Evolutionary conservation across 2,113 vertebrate genomes (phyloP), one percentile per base, ranked within the genome.

Genomic region (Chunga burmeisteri): DNA sequence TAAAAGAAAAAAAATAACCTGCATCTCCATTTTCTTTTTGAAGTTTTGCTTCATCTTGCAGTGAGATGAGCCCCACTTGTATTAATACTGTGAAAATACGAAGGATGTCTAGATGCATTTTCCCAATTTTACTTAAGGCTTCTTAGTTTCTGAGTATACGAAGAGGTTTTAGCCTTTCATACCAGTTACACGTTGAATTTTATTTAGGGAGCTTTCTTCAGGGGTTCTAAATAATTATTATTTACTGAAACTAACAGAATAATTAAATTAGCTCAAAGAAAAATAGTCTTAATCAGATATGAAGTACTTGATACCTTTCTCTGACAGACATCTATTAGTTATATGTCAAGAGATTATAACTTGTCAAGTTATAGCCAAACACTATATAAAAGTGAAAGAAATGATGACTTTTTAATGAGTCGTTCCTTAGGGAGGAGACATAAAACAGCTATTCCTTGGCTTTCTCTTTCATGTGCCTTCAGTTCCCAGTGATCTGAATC

Each of bases 401-500:
- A 14, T 17, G 7, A 19, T 38, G 36, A 15, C 23, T 82, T 67
- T 20, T 44, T n/a, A 75, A 56, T 9, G 30, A 62, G 66, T 22
- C 2, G 2, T 30, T 92, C 49, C 40, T 77, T 46, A 10, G 8
- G 29, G 56, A 74, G 49, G 34, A 75, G 74, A 77, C 36, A 18
- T 30, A 34, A 59, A 84, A 42, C 68, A 52, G 16, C 73, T 2
- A 1, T 70, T 74, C 42, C 42, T 81, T 65, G 38, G 42, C 40
- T 53, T 59, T 88, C 55, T 49, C 20, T 82, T 75, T 78, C 38
- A 32, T 0, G 1, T 71, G 38, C 62, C 44, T 82, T 70, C 27
- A 5, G 21, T 22, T 53, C 36, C 34, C 32, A 0, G 13, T n/a
- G 61, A 58, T 71, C 52, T 0, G 0, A 40, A 62, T 81, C 88